phyloP scores from a whole-genome alignment of 1,140 invertebrate genomes.

The Aphaenogaster floridana region DNA sequence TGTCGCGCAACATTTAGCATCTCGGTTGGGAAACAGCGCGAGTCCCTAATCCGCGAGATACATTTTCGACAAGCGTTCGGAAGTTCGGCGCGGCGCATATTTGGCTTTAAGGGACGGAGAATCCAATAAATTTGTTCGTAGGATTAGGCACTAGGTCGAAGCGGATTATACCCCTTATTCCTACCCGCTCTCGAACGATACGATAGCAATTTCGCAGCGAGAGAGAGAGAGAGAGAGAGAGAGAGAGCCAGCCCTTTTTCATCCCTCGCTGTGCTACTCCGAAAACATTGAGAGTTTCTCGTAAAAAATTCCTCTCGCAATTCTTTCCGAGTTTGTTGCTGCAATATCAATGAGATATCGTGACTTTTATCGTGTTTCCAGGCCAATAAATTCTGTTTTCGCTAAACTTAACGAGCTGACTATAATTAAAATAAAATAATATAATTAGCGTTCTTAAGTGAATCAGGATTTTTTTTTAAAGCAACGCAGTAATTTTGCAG shows the following conservation, averaged over 20 bases:
- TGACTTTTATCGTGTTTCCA: not conserved
- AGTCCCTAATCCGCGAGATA: conserved; percentile 51
- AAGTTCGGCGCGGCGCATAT: conserved; percentile 66
- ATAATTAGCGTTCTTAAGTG: not conserved
- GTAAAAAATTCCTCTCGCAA: not conserved
- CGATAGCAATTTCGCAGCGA: conserved; percentile 64
- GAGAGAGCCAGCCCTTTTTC: not conserved
- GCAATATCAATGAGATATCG: not conserved
- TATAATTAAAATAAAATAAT: conserved; percentile 13
- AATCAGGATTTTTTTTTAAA: not conserved
- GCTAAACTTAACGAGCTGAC: not conserved
- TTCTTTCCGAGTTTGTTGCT: not conserved
- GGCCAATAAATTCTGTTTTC: conserved; percentile 15
- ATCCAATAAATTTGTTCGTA: conserved; percentile 75
- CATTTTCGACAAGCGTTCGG: conserved; percentile 57
- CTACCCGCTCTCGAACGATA: conserved; percentile 48
- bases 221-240: conserved; percentile 13
- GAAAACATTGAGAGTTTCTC: not conserved
- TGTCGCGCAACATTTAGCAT: conserved; percentile 42
- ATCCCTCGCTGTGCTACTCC: not conserved
- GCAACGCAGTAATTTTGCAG: not conserved
- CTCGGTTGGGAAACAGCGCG: not conserved
- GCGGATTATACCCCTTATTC: conserved; percentile 70
- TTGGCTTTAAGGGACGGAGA: conserved; percentile 62
- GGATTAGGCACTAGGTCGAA: conserved; percentile 72